phyloP scores from a whole-genome alignment of 2,888 invertebrate genomes.

The Malacosoma neustria region DNA sequence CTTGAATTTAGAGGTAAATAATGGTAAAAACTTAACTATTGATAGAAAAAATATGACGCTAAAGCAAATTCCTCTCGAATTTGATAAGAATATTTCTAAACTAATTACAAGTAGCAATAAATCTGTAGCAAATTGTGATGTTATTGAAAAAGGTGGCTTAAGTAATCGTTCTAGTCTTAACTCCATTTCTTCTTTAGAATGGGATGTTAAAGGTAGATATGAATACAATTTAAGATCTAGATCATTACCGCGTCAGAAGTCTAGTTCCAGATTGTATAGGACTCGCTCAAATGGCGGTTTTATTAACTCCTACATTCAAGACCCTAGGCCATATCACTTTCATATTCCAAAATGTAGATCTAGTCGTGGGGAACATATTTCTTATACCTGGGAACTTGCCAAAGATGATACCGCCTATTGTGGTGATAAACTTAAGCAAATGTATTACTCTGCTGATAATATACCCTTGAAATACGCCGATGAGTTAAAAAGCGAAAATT shows the following conservation, averaged over 20 bases:
- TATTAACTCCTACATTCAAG: slow-evolving; percentile 44
- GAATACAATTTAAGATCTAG: slow-evolving; percentile 35
- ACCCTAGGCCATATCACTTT: slow-evolving; percentile 55
- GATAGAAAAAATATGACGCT: neutral
- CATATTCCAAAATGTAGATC: slow-evolving; percentile 54
- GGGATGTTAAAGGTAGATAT: slow-evolving; percentile 41
- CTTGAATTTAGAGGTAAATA: neutral
- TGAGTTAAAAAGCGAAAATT: slow-evolving; percentile 16
- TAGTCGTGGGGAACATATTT: slow-evolving; percentile 34
- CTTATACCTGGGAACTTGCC: slow-evolving; percentile 32
- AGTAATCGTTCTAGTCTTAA: slow-evolving; percentile 48
- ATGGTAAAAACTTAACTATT: neutral
- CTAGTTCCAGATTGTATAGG: slow-evolving; percentile 31
- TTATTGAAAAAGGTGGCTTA: slow-evolving; percentile 5
- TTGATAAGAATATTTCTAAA: neutral
- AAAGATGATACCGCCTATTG: slow-evolving; percentile 22
- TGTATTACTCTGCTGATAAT: slow-evolving; percentile 45
- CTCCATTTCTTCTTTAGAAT: slow-evolving; percentile 57
- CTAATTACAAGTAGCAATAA: neutral
- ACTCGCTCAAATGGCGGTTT: slow-evolving; percentile 60
- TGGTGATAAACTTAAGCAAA: slow-evolving; percentile 14
- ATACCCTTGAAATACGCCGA: slow-evolving; percentile 36
- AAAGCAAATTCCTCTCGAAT: too few relatives aligned
- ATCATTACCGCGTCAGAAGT: slow-evolving; percentile 36
- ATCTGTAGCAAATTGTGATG: neutral